Conservation (phyloP, 2,113 vertebrate species). For the Sterna hirundo region DNA sequence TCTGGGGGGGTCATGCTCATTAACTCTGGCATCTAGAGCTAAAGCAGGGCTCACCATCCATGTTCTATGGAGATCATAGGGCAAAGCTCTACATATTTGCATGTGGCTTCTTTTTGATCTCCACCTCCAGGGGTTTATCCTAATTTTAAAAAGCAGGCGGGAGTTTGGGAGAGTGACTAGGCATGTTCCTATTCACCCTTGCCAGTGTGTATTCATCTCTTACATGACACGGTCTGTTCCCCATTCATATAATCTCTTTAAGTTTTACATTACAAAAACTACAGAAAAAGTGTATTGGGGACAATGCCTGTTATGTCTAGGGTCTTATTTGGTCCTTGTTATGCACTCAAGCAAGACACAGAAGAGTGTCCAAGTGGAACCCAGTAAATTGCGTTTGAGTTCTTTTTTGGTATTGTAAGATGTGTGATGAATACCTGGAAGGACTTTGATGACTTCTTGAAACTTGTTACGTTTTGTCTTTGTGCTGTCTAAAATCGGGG, state of each 20-base stretch:
- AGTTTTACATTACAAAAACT: not conserved
- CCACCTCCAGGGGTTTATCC: not conserved
- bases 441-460: not conserved
- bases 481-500: not conserved
- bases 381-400: not conserved
- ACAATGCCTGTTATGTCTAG: not conserved
- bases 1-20: not conserved
- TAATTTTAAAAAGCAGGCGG: not conserved
- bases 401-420: not conserved
- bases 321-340: not conserved
- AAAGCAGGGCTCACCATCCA: not conserved
- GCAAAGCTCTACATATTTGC: not conserved
- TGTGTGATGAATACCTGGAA: not conserved
- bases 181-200: not conserved
- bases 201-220: not conserved
- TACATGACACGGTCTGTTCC: accelerated
- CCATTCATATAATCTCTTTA: not conserved
- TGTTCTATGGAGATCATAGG: not conserved
- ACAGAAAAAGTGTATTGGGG: not conserved
- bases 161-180: not conserved
- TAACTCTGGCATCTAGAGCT: not conserved
- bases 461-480: not conserved
- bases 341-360: not conserved
- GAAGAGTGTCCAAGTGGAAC: not conserved
- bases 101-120: not conserved